A percentile compares a stretch with the other conserved stretches of the same genome.
Conservation (phyloP, 2,888 invertebrate genomes). For the Rhagophthalmus giganteus region DNA sequence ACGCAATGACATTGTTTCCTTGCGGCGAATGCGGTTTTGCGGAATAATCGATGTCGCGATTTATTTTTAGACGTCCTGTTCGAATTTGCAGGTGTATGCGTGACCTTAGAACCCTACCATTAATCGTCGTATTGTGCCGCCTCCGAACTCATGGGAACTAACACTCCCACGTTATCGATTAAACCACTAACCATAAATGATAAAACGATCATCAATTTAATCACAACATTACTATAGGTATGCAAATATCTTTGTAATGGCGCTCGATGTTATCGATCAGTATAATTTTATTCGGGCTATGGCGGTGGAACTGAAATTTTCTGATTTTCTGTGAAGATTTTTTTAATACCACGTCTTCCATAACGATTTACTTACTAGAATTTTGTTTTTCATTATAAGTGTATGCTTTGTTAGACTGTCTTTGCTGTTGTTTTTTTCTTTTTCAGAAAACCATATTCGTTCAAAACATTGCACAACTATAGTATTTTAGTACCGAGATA, state of each 20-base stretch:
- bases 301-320: not conserved
- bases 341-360: not conserved
- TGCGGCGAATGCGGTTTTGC: no score
- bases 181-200: slow-evolving; percentile 11
- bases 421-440: no score
- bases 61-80: no score
- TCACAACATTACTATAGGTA: slow-evolving; percentile 3
- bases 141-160: slow-evolving; percentile 10
- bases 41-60: no score
- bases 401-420: no score
- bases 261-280: not conserved
- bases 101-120: slow-evolving; percentile 2
- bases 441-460: no score
- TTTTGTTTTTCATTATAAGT: no score
- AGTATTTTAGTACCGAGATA: no score
- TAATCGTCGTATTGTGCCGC: slow-evolving; percentile 7
- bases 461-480: no score
- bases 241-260: slow-evolving; percentile 6
- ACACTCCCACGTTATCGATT: slow-evolving; percentile 12
- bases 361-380: no score
- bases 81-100: slow-evolving; percentile 3
- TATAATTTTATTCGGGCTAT: no score
- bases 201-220: slow-evolving; percentile 7
- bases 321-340: not conserved
- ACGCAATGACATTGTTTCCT: no score